These are phyloP conservation scores for Rhineura floridana DNA, from an alignment of 2,113 vertebrate genomes.

Conservation along the genomic window DNA sequence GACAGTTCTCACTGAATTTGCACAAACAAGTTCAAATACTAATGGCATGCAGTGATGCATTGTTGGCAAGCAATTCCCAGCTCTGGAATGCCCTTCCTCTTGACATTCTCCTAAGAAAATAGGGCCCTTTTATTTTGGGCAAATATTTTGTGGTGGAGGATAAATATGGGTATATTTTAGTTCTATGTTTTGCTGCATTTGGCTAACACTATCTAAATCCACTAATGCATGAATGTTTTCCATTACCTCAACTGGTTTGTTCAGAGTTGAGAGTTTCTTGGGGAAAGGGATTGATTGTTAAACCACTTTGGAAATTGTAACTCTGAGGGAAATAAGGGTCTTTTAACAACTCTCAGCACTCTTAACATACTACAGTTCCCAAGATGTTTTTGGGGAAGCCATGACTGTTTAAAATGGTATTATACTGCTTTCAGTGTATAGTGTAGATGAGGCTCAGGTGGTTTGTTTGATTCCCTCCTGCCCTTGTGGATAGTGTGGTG, in stretches of 20 bases:
- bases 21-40: background rate
- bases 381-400: too few species aligned
- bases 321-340: too few species aligned
- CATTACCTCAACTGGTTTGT: background rate
- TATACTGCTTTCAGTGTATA: too few species aligned
- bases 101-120: background rate
- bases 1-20: background rate
- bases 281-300: too few species aligned
- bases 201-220: background rate
- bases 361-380: too few species aligned
- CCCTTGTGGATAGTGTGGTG: slow-evolving; percentile 18
- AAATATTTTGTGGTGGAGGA: background rate
- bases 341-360: too few species aligned
- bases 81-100: background rate
- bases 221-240: background rate
- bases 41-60: background rate
- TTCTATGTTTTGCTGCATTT: background rate
- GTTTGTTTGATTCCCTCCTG: background rate
- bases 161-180: background rate
- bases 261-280: too few species aligned
- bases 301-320: too few species aligned
- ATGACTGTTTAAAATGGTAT: too few species aligned
- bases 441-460: too few species aligned
- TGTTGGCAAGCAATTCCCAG: background rate
- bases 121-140: background rate